Evolutionary conservation across 1,140 invertebrate genomes (phyloP).

Genomic region (Drosophila biarmipes): DNA sequence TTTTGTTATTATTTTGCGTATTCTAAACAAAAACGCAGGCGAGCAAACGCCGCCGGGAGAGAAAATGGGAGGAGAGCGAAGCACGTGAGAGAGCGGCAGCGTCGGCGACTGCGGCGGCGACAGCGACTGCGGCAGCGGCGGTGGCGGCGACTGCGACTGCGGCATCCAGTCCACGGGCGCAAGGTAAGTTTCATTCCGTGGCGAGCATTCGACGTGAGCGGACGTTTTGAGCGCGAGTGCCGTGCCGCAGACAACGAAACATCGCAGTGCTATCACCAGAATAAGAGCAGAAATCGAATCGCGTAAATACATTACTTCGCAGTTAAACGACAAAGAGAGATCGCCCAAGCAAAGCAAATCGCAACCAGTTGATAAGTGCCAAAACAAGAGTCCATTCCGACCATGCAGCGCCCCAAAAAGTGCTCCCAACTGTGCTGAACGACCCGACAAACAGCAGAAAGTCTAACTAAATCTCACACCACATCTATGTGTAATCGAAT

Average conservation of each 20-base stretch:
- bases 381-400: slow-evolving; percentile 15
- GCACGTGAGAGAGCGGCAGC: slow-evolving; percentile 49
- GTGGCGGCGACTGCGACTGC: slow-evolving; percentile 15
- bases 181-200: slow-evolving; percentile 76
- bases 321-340: neutral
- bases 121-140: slow-evolving; percentile 6
- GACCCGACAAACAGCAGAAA: slow-evolving; percentile 12
- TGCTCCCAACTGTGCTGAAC: slow-evolving; percentile 49
- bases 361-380: slow-evolving; percentile 35
- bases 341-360: slow-evolving; percentile 5
- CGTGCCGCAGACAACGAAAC: slow-evolving; percentile 29
- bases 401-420: slow-evolving; percentile 46
- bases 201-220: slow-evolving; percentile 67
- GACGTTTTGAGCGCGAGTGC: slow-evolving; percentile 65
- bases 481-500: slow-evolving; percentile 49
- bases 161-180: slow-evolving; percentile 26
- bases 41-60: slow-evolving; percentile 19
- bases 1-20: slow-evolving; percentile 84
- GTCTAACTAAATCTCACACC: slow-evolving; percentile 2
- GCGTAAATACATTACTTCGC: slow-evolving; percentile 30
- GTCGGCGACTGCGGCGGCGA: slow-evolving; percentile 9
- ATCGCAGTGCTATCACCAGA: slow-evolving; percentile 37
- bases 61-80: slow-evolving; percentile 17
- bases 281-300: slow-evolving; percentile 8
- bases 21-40: slow-evolving; percentile 80